These are phyloP conservation scores for Synanthedon formicaeformis DNA, from an alignment of 2,888 invertebrate genomes.

Conservation along the genomic window DNA sequence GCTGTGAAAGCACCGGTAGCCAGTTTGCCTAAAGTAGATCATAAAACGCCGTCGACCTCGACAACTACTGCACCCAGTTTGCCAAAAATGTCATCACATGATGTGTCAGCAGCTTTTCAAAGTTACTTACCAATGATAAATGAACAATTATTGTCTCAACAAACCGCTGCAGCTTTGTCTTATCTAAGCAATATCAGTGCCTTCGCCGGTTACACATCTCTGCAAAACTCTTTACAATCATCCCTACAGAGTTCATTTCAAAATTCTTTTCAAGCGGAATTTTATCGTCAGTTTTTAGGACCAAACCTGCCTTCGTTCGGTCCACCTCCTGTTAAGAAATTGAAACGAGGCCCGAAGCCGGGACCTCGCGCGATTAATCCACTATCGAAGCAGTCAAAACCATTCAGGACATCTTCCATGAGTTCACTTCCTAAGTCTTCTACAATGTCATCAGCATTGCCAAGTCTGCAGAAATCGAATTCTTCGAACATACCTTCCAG, in stretches of 20 bases:
- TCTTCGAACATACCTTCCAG: slow-evolving; percentile 18
- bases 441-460: neutral
- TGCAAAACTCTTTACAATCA: slow-evolving; percentile 39
- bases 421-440: slow-evolving; percentile 9
- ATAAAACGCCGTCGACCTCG: slow-evolving; percentile 16
- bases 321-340: slow-evolving; percentile 45
- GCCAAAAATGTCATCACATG: slow-evolving; percentile 47
- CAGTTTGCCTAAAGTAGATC: slow-evolving; percentile 24
- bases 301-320: slow-evolving; percentile 38
- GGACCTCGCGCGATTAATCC: slow-evolving; percentile 1
- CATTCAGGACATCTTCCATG: slow-evolving; percentile 18
- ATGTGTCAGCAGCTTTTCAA: slow-evolving; percentile 50
- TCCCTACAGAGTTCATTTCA: slow-evolving; percentile 37
- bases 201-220: slow-evolving; percentile 36
- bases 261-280: slow-evolving; percentile 55
- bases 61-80: slow-evolving; percentile 18
- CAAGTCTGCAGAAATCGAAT: slow-evolving; percentile 27
- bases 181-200: slow-evolving; percentile 50
- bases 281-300: slow-evolving; percentile 48
- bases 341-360: slow-evolving; percentile 46
- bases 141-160: slow-evolving; percentile 43
- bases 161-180: slow-evolving; percentile 48
- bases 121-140: slow-evolving; percentile 49
- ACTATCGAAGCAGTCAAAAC: slow-evolving; percentile 25
- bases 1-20: slow-evolving; percentile 16